A percentile compares a stretch with the other conserved stretches of the same genome.
Evolutionary conservation across 64 coral and sea anemone genomes (phyloP).

Genomic region (Montipora sp.): DNA sequence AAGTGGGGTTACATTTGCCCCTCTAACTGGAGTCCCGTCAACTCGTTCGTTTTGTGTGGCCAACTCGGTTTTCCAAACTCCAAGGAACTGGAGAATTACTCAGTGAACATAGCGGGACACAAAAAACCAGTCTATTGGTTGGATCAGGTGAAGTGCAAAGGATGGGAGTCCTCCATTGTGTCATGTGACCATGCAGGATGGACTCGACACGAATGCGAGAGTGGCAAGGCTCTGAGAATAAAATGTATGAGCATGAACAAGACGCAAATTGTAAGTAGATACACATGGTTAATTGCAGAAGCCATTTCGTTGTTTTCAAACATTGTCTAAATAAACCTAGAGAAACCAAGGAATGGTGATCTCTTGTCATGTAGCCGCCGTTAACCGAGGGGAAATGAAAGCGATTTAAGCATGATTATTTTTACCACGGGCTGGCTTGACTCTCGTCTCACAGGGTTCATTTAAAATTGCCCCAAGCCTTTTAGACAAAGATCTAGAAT

Average conservation of each 20-base stretch:
- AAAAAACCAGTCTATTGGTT: constrained; percentile 48
- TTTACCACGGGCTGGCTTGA: too few species aligned
- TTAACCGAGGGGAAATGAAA: too few species aligned
- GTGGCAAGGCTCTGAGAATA: constrained; percentile 64
- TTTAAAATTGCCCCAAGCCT: too few species aligned
- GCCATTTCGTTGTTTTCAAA: background rate
- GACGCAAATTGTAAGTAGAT: constrained; percentile 27
- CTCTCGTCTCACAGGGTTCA: too few species aligned
- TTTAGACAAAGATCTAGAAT: too few species aligned
- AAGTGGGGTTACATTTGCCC: constrained; percentile 83
- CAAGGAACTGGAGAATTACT: constrained; percentile 4
- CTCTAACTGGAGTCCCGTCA: constrained; percentile 59
- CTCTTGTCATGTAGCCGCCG: too few species aligned
- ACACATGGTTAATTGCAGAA: background rate
- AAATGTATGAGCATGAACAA: constrained; percentile 45
- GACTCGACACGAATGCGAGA: constrained; percentile 61
- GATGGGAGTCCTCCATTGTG: constrained; percentile 82
- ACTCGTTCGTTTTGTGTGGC: constrained; percentile 82
- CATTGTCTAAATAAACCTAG: background rate
- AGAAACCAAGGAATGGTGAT: too few species aligned
- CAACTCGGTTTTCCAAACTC: constrained; percentile 80
- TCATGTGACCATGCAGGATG: constrained; percentile 82
- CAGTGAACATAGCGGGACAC: background rate
- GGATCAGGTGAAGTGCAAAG: constrained; percentile 67
- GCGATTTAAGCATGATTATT: too few species aligned